A percentile compares a stretch with the other conserved stretches of the same genome.
Evolutionary conservation across 2,888 invertebrate species (phyloP).

Genomic region (Catocala fraxini): DNA sequence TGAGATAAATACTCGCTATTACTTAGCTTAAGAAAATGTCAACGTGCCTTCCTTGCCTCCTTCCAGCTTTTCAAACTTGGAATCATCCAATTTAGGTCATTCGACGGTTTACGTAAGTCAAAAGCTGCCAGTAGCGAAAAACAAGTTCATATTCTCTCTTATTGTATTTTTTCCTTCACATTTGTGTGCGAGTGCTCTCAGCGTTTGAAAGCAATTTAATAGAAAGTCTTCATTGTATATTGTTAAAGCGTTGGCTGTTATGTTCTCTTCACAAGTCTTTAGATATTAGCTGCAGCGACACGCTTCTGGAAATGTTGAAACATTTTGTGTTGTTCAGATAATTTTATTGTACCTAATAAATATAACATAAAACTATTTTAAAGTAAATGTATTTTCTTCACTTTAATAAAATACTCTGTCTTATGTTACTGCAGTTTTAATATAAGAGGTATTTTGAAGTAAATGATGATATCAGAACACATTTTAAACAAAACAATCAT

Average conservation of each 20-base stretch:
- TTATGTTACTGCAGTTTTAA: too few species aligned
- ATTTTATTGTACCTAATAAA: too few species aligned
- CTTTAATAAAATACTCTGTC: too few species aligned
- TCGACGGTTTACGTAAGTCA: conserved; percentile 27
- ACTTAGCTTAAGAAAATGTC: conserved; percentile 49
- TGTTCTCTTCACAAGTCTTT: not conserved
- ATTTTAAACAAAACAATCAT: too few species aligned
- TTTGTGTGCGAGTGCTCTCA: not conserved
- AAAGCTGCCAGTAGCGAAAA: conserved; percentile 18
- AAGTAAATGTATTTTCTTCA: too few species aligned
- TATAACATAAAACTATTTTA: too few species aligned
- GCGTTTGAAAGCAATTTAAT: conserved; percentile 12
- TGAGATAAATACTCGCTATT: conserved; percentile 47
- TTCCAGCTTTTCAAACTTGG: conserved; percentile 40
- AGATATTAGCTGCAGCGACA: conserved; percentile 3
- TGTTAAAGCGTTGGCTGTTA: conserved; percentile 6
- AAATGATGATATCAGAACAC: too few species aligned
- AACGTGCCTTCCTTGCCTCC: conserved; percentile 35
- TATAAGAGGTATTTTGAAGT: too few species aligned
- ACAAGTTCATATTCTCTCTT: conserved; percentile 16
- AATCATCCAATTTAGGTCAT: conserved; percentile 44
- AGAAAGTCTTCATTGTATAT: conserved; percentile 8
- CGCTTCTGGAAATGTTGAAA: not conserved
- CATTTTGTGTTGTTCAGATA: not conserved
- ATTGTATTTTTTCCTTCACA: conserved; percentile 6